phyloP scores from a whole-genome alignment of 1,140 invertebrate genomes.

The Drosophila sproati region DNA sequence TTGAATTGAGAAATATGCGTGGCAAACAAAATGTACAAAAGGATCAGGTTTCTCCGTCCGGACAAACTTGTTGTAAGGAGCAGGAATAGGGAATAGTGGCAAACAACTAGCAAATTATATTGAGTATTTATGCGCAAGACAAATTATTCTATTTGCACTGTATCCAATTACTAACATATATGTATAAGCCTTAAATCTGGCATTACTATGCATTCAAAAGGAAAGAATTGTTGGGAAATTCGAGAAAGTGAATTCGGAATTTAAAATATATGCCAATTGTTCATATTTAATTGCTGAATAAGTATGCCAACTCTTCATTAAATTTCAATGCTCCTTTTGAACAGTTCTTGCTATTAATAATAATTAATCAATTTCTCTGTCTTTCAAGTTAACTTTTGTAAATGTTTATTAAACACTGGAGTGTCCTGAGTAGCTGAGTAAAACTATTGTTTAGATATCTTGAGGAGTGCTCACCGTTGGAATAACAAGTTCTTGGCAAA shows the following conservation, averaged over 20 bases:
- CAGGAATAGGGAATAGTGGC: constrained; percentile 9
- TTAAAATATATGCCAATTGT: neutral
- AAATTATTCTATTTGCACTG: constrained; percentile 41
- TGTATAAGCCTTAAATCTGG: constrained; percentile 12
- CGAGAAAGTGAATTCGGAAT: neutral
- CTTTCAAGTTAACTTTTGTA: too few species aligned
- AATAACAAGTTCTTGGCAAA: constrained; percentile 96
- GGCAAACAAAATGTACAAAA: constrained; percentile 7
- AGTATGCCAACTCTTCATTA: too few species aligned
- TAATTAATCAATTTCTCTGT: too few species aligned
- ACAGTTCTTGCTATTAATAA: too few species aligned
- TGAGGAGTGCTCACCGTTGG: constrained; percentile 85
- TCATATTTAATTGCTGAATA: neutral
- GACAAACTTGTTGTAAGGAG: constrained; percentile 47
- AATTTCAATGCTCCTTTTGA: too few species aligned
- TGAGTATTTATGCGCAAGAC: constrained; percentile 17
- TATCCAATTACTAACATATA: neutral
- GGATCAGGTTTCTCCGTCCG: constrained; percentile 53
- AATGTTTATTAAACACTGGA: too few species aligned
- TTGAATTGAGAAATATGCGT: constrained; percentile 1
- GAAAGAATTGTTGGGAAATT: neutral
- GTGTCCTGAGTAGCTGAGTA: too few species aligned
- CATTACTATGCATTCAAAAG: constrained; percentile 16
- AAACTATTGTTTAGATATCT: neutral
- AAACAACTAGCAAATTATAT: too few species aligned